Evolutionary conservation across 2,888 invertebrate genomes (phyloP).

Genomic region (Nasonia oneida): DNA sequence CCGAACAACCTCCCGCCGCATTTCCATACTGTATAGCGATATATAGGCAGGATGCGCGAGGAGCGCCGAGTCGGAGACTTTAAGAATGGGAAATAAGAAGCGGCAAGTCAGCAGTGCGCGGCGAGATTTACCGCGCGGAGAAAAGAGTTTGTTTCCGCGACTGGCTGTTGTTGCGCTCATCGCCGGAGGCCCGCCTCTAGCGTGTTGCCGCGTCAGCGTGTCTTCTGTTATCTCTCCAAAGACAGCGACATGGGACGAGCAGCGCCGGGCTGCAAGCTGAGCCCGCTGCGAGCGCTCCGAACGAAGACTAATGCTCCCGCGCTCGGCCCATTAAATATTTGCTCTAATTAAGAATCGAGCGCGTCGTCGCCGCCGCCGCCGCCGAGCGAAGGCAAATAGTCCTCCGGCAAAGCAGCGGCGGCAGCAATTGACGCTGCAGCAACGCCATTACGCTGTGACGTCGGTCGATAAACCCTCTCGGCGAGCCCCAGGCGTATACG

Average conservation of each 20-base stretch:
- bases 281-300: background rate
- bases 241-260: no score
- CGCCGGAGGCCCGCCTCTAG: conserved; percentile 75
- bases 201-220: conserved; percentile 76
- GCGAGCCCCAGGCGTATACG: background rate
- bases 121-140: background rate
- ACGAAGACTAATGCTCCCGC: conserved; percentile 5
- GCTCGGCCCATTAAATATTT: conserved; percentile 43
- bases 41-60: no score
- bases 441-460: background rate
- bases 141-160: conserved; percentile 26
- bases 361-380: background rate
- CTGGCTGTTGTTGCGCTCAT: conserved; percentile 57
- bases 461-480: conserved; percentile 2
- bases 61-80: background rate
- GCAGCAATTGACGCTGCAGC: background rate
- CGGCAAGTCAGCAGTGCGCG: background rate
- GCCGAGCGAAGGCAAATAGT: conserved; percentile 21
- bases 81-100: conserved; percentile 34
- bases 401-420: background rate
- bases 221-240: background rate
- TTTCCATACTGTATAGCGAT: background rate
- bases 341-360: conserved; percentile 47
- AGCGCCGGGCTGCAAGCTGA: background rate
- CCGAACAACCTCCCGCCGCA: background rate